Evolutionary conservation across 2,888 invertebrate species (phyloP).

Genomic region (Papilio gigon): DNA sequence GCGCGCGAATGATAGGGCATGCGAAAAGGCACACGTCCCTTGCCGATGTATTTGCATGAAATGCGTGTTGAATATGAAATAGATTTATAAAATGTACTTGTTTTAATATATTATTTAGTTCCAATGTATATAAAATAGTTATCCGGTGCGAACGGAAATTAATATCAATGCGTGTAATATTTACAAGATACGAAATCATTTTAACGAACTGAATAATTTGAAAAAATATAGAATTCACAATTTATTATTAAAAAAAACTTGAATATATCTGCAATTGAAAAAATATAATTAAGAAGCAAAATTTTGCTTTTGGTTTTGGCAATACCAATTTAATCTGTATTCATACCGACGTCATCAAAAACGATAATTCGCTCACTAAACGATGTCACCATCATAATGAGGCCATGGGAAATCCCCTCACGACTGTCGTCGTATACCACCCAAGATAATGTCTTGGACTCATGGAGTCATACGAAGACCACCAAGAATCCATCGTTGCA

Average conservation of each 20-base stretch:
- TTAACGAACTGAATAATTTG: no score
- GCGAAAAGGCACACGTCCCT: constrained; percentile 47
- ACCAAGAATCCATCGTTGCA: constrained; percentile 41
- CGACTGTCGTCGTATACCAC: constrained; percentile 46
- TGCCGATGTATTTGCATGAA: constrained; percentile 55
- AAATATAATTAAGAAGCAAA: no score
- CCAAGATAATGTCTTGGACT: constrained; percentile 28
- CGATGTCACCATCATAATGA: constrained; percentile 46
- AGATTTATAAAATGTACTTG: constrained; percentile 51
- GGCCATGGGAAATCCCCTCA: constrained; percentile 51
- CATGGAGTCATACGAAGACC: constrained; percentile 42
- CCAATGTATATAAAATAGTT: constrained; percentile 31
- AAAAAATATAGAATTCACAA: background rate
- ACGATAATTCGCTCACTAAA: constrained; percentile 49
- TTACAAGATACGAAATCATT: background rate
- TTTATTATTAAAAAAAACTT: background rate
- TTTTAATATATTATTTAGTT: constrained; percentile 47
- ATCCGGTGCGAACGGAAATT: constrained; percentile 32
- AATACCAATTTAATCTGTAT: constrained; percentile 40
- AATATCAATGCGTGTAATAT: constrained; percentile 6
- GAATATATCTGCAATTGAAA: background rate
- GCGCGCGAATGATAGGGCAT: constrained; percentile 50
- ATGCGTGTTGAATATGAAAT: constrained; percentile 57
- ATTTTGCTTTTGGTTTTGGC: no score
- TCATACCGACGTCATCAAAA: constrained; percentile 41